Percentiles rank a stretch among this genome's conserved stretches.
phyloP scores from a whole-genome alignment of 2,888 invertebrate species.

The Noctua fimbriata region DNA sequence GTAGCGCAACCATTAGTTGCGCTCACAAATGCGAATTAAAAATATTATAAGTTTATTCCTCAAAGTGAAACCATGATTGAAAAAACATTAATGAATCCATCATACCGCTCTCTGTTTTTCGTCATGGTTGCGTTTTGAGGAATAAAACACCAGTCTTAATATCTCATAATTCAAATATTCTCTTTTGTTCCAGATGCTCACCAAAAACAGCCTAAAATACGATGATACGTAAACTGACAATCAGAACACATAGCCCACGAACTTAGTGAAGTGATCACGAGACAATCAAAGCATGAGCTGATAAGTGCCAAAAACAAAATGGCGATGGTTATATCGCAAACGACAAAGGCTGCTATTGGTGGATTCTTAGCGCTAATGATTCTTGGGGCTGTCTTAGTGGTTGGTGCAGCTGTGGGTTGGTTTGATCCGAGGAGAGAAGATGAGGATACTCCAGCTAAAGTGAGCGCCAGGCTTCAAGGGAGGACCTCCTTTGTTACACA shows the following conservation, averaged over 20 bases:
- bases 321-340: slow-evolving; percentile 89
- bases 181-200: slow-evolving; percentile 53
- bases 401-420: slow-evolving; percentile 88
- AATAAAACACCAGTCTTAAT: too few relatives aligned
- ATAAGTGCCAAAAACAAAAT: slow-evolving; percentile 81
- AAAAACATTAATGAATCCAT: too few relatives aligned
- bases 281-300: slow-evolving; percentile 76
- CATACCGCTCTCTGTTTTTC: too few relatives aligned
- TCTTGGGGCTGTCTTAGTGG: slow-evolving; percentile 86
- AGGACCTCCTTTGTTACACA: slow-evolving; percentile 87
- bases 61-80: too few relatives aligned
- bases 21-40: too few relatives aligned
- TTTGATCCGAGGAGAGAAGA: slow-evolving; percentile 86
- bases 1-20: too few relatives aligned
- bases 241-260: slow-evolving; percentile 42
- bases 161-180: not conserved
- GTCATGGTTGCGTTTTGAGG: too few relatives aligned
- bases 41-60: too few relatives aligned
- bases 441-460: slow-evolving; percentile 86
- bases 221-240: slow-evolving; percentile 42
- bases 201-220: slow-evolving; percentile 18
- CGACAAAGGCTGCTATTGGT: slow-evolving; percentile 87
- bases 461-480: slow-evolving; percentile 86
- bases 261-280: slow-evolving; percentile 57
- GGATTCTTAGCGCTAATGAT: slow-evolving; percentile 87